Percentiles rank a stretch among this genome's conserved stretches.
Evolutionary conservation across 2,797 vertebrate species (phyloP).

Genomic region (Pyrrhura leucotis): DNA sequence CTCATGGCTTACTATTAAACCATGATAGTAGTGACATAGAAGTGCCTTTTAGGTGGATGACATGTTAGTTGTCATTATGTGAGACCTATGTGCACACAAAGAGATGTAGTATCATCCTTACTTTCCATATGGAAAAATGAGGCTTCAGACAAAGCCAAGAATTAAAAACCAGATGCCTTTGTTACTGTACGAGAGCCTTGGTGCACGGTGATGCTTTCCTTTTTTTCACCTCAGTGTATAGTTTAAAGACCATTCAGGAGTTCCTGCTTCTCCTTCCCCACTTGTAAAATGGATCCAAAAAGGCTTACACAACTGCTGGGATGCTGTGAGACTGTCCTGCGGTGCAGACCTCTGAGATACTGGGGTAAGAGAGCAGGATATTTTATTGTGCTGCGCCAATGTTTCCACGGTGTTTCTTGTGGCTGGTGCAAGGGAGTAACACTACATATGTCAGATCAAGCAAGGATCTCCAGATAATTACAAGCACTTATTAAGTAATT

Average conservation of each 20-base stretch:
- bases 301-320: background rate
- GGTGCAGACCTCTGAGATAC: background rate
- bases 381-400: background rate
- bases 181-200: background rate
- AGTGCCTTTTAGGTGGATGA: background rate
- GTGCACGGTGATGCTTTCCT: background rate
- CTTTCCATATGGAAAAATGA: background rate
- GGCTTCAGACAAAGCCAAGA: background rate
- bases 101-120: background rate
- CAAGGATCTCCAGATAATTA: background rate
- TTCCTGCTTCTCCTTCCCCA: background rate
- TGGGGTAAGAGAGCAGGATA: background rate
- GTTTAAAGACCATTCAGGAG: background rate
- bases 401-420: background rate
- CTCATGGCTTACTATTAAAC: background rate
- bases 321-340: background rate
- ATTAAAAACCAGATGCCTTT: background rate
- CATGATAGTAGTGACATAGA: background rate
- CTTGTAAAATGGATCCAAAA: background rate
- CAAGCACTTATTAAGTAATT: background rate
- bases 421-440: background rate
- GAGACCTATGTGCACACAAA: background rate
- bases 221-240: background rate
- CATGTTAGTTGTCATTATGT: accelerated
- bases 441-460: background rate